These are phyloP conservation scores for Resseliella maxima DNA, from an alignment of 2,888 invertebrate genomes.

Conservation along the genomic window DNA sequence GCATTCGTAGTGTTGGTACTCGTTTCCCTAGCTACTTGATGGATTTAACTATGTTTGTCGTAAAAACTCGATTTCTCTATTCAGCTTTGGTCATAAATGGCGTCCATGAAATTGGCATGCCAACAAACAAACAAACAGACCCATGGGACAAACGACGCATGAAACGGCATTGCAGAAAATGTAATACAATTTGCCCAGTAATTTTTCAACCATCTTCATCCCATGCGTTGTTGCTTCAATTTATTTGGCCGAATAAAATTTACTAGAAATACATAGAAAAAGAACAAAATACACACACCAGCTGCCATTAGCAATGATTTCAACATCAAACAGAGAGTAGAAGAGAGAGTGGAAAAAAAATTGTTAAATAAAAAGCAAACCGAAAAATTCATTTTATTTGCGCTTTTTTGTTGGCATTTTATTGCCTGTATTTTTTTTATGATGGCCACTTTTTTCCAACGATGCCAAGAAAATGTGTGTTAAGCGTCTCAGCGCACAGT, in stretches of 20 bases:
- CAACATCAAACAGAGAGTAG: neutral
- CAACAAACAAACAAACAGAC: neutral
- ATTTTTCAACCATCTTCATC: slow-evolving; percentile 1
- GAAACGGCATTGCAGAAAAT: neutral
- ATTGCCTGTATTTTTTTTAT: slow-evolving; percentile 21
- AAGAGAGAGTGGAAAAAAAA: neutral
- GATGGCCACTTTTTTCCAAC: slow-evolving; percentile 30
- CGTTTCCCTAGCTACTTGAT: neutral
- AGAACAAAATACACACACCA: neutral
- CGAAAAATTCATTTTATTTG: slow-evolving; percentile 9
- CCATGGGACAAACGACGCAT: slow-evolving; percentile 1
- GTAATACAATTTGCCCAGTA: neutral
- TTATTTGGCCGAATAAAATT: neutral
- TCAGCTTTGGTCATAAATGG: slow-evolving; percentile 8
- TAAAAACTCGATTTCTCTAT: slow-evolving; percentile 23
- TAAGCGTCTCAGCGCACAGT: slow-evolving; percentile 16
- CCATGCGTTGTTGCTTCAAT: neutral
- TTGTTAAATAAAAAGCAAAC: slow-evolving; percentile 28
- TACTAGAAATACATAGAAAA: neutral
- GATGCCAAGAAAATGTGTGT: neutral
- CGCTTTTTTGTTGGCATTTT: slow-evolving; percentile 4
- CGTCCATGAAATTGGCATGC: neutral
- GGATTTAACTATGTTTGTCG: neutral
- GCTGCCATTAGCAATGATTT: slow-evolving; percentile 32
- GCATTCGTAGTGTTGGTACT: neutral